phyloP scores from a whole-genome alignment of 1,140 invertebrate genomes.

The Solenopsis fugax region DNA sequence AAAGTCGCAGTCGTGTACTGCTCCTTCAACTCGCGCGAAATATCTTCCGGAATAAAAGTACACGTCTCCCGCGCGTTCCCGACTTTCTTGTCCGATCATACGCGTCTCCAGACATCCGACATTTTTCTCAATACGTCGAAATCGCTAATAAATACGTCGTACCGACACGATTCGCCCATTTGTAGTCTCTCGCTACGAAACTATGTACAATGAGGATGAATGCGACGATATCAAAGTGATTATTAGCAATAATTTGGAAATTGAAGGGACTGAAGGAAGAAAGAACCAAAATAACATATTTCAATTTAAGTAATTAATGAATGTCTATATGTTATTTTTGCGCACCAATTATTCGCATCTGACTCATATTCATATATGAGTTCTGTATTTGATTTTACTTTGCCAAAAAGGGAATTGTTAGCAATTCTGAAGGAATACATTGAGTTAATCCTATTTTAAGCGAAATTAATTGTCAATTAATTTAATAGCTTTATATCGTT shows the following conservation, averaged over 20 bases:
- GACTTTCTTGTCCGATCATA: slow-evolving; percentile 28
- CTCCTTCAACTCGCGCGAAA: slow-evolving; percentile 14
- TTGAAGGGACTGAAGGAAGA: too few relatives aligned
- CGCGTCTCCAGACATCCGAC: slow-evolving; percentile 26
- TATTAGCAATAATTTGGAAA: neutral
- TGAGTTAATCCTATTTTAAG: neutral
- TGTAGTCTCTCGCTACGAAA: neutral
- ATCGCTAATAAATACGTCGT: slow-evolving; percentile 18
- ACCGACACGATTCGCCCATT: slow-evolving; percentile 46
- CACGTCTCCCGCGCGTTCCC: slow-evolving; percentile 14
- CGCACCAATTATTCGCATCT: too few relatives aligned
- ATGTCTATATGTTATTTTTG: too few relatives aligned
- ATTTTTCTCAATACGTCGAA: slow-evolving; percentile 51
- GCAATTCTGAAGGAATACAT: neutral
- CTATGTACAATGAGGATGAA: neutral
- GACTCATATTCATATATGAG: too few relatives aligned
- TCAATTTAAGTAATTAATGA: too few relatives aligned
- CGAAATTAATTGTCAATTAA: neutral
- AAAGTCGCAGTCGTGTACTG: neutral
- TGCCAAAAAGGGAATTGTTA: neutral
- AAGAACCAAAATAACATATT: too few relatives aligned
- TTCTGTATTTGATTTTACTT: too few relatives aligned
- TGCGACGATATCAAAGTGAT: neutral
- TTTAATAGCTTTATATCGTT: neutral
- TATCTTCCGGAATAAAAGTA: slow-evolving; percentile 34